Base-by-base conservation (phyloP, 2,888 invertebrate genomes). In the Polia nebulosa region DNA sequence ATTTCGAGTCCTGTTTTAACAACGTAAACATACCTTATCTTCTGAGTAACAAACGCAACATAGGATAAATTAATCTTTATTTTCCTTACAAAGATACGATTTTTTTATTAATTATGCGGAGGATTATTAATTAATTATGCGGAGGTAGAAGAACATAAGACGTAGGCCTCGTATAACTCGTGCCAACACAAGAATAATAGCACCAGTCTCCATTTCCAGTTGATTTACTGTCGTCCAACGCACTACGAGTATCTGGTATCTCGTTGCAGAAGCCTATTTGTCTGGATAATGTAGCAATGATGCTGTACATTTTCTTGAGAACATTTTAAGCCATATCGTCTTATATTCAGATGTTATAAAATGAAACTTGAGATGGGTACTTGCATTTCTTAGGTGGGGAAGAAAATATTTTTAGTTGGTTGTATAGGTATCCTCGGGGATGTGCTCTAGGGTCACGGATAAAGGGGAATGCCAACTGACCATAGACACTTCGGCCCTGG, bases 211-310 rank as follows among this genome's bases (percentile, higher is more conserved):
- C 5, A 45, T 36, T 72, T 53, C 41, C n/a, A 58, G 17, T 61
- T 76, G 66, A 41, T 55, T 51, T 75, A 72, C 61, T 76, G 72
- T 20, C 17, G n/a, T 27, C 29, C 27, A 1, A 2, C 32, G 61
- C 57, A 66, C 76, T 72, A n/a, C n/a, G n/a, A n/a, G n/a, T n/a
- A 41, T 53, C 20, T 22, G 64, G 76, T 75, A 78, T 75, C 82
- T 81, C 76, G 39, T n/a, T 25, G 53, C 25, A 2, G 25, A 83
- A 83, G 84, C 85, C 80, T 88, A 87, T 86, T 87, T 85, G 75
- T 79, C 82, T 81, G 75, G 84, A 85, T 85, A 83, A 76, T 51
- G 58, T 76, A 20, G 61, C 76, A 61, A 72, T 72, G 72, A 76
- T 59, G 61, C 45, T 61, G 60, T 61, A 66, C 44, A 72, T 62